Evolutionary conservation across 1,140 invertebrate genomes (phyloP), one percentile per base, ranked within the genome.

Genomic region (Drosophila takahashii): DNA sequence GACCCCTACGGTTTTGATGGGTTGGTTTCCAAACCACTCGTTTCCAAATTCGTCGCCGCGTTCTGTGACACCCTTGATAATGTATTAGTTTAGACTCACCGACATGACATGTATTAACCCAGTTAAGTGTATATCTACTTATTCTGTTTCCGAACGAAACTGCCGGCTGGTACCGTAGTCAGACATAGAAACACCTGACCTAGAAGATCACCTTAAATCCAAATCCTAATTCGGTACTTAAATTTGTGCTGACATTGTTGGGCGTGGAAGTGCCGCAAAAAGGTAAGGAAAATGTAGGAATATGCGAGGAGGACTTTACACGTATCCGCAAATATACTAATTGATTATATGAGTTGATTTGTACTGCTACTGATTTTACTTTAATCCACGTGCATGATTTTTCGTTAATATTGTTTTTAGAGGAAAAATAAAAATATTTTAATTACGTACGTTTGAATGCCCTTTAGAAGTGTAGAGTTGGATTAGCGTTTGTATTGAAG

Each of bases 401-500:
- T 34, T 47, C n/a, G 16, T 69, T 74, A 47, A 51, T 36, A 29
- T 22, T 44, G 27, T 18, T 22, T 42, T 66, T 36, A 26, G 41
- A 37, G 3, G 48, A 71, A 41, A 45, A 66, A 42, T 56, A 59
- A 74, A 29, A 70, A 60, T 62, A 60, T 47, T 18, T 74, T 6
- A 66, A 53, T 85, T 71, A 78, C 81, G 70, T 79, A 87, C 81
- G 69, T 80, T 80, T 77, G 37, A 74, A 81, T 76, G 51, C 65
- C 62, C 54, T 37, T 75, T 51, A 59, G 53, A 75, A 79, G 64
- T 67, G 27, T 45, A 15, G 56, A 67, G 64, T 47, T 59, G 64
- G 56, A 51, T 57, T 59, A 66, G 32, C 53, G 34, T 61, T 45
- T 64, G 47, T 79, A 62, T 72, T 78, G 78, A 51, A 61, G 71